Base-by-base conservation (phyloP, 2,888 invertebrate species). In the Agrenia bidenticulata region DNA sequence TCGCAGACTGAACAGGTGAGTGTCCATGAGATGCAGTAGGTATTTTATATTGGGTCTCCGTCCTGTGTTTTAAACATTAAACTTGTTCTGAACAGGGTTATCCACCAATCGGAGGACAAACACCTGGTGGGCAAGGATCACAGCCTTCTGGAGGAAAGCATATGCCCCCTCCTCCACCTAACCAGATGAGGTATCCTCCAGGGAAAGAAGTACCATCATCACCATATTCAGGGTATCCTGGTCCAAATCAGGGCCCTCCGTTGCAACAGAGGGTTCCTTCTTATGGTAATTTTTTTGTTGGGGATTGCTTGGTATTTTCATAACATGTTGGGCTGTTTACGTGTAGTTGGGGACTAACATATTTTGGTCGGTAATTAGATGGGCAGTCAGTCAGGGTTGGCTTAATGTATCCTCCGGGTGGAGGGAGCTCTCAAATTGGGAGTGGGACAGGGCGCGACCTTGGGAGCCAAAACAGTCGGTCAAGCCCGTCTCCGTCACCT, bases 381-480 rank as follows among this genome's bases (percentile, higher is more conserved):
- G 69, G 69, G 63, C 66, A 66, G 61, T 19, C 55, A 55, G 69
- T 64, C 57, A 69, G 66, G 61, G 66, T 63, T 61, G 66, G 69
- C n/a, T 69, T 63, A 60, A 68, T 70, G 68, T 80, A 80, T 73
- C 78, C 79, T 69, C 78, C 66, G 54, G 19, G 32, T 7, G 32
- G 32, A 4, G 11, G 32, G n/a, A n/a, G 39, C 15, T 39, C 53
- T 58, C 27, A 63, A 39, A 49, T 73, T 69, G 17, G 77, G 74
- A 54, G 75, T 75, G 21, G 77, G 72, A 55, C 75, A 68, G 77
- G 73, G 61, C 76, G 77, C 45, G 77, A 77, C 62, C 77, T 76
- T 50, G 77, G 77, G 60, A 65, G 65, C 64, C 56, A 74, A 72
- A 63, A 15, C 45, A 45, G 45, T 45, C 63, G 75, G 45, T 66